phyloP scores from a whole-genome alignment of 2,888 invertebrate genomes.

The Electrophaes corylata region DNA sequence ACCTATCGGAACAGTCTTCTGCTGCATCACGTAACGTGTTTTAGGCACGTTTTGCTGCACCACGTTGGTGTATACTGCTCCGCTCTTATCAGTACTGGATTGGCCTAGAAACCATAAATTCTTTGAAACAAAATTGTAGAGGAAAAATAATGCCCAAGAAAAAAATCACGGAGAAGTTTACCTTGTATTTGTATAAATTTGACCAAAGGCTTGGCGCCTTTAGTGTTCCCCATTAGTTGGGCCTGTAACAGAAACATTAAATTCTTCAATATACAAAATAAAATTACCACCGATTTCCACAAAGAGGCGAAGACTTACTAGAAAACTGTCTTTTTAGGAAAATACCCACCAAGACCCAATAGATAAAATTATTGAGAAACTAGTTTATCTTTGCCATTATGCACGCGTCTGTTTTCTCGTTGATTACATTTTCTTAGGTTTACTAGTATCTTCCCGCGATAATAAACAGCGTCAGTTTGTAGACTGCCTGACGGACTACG shows the following conservation, averaged over 20 bases:
- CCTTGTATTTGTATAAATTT: conserved; percentile 69
- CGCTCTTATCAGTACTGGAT: conserved; percentile 41
- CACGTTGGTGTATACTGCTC: conserved; percentile 62
- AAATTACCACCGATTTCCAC: background rate
- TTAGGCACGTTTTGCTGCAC: conserved; percentile 39
- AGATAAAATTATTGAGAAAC: no score
- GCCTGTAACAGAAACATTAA: conserved; percentile 51
- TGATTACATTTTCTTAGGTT: no score
- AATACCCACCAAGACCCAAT: no score
- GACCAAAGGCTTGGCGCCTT: conserved; percentile 55
- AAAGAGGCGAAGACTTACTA: no score
- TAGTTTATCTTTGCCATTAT: no score
- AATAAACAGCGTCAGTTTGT: no score
- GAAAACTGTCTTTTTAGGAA: no score
- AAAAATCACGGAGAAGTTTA: conserved; percentile 31
- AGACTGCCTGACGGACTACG: no score
- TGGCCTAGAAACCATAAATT: conserved; percentile 44
- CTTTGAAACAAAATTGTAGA: background rate
- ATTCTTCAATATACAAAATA: background rate
- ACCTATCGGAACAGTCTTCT: conserved; percentile 65
- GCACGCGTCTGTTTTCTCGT: no score
- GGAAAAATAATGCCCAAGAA: background rate
- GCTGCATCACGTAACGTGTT: conserved; percentile 65
- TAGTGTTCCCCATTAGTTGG: conserved; percentile 51
- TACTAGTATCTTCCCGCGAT: no score